Evolutionary conservation across 2,888 invertebrate species (phyloP), one percentile per base, ranked within the genome.

Genomic region (Cheilosia pagana): DNA sequence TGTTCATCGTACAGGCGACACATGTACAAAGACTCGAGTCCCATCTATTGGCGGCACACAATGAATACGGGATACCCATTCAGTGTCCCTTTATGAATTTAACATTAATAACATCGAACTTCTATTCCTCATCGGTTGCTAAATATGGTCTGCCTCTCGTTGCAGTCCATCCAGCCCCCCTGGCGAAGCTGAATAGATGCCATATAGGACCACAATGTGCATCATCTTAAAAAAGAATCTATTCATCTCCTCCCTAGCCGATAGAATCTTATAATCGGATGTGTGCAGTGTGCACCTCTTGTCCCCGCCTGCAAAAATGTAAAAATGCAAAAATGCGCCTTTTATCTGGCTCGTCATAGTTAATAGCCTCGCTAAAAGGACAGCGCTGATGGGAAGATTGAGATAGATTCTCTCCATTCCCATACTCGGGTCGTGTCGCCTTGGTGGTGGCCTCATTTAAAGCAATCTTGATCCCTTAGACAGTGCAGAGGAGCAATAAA

Each of bases 21-120:
- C 60, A 63, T 28, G 21, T 28, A 28, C 28, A 8, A 28, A 8
- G 28, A 28, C 28, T 28, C 2, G 28, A 28, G 23, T 39, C 31
- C 35, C 43, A 55, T 55, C 53, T 35, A 68, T 63, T 57, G 62
- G 31, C 39, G 57, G 59, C 50, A 39, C 41, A 81, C 81, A 81
- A 76, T 52, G 59, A 19, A 35, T 35, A 35, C 35, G 35, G 12
- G 63, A 75, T 60, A 43, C 53, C 68, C 77, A 68, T 57, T 77
- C 62, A 82, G 55, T 72, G 45, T 52, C 14, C 68, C 63, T 74
- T 79, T 83, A 74, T 83, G 53, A 79, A 79, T 79, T 83, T 63
- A 74, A 74, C 78, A 79, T 83, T 78, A 78, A 83, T 83, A 83
- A 79, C 70, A 76, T 78, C 78, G 57, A 83, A 63, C 79, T n/a